These are phyloP conservation scores for Phyllostomus hastatus DNA, from an alignment of 2,113 vertebrate species.

Conservation along the genomic window DNA sequence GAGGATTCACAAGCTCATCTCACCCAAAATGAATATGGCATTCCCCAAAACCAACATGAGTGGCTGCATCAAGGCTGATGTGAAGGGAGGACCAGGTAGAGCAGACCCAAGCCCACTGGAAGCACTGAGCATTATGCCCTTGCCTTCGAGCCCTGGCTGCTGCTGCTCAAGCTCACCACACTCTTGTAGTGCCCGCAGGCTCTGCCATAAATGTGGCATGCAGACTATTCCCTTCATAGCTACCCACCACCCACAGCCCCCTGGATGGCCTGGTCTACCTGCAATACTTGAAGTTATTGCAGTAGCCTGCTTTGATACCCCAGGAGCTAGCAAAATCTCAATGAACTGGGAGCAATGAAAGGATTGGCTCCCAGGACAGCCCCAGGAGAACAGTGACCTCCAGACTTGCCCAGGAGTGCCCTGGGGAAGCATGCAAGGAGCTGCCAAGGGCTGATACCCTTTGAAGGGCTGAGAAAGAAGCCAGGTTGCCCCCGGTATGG, in stretches of 20 bases:
- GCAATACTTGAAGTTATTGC: slow-evolving; percentile 89
- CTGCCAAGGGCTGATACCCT: slow-evolving; percentile 76
- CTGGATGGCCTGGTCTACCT: slow-evolving; percentile 90
- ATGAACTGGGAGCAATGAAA: slow-evolving; percentile 86
- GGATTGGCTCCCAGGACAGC: slow-evolving; percentile 78
- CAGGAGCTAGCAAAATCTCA: slow-evolving; percentile 84
- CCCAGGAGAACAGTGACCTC: neutral
- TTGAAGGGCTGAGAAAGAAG: slow-evolving; percentile 79
- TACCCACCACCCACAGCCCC: slow-evolving; percentile 87
- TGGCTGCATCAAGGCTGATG: slow-evolving; percentile 76
- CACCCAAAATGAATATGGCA: slow-evolving; percentile 89
- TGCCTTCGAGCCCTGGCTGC: neutral
- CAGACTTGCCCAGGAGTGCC: slow-evolving; percentile 73
- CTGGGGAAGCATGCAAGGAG: slow-evolving; percentile 81
- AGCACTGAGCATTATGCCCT: slow-evolving; percentile 79
- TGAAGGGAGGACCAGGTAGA: slow-evolving; percentile 82
- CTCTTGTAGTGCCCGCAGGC: slow-evolving; percentile 88
- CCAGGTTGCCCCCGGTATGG: neutral
- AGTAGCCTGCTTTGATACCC: slow-evolving; percentile 81
- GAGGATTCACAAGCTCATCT: slow-evolving; percentile 79
- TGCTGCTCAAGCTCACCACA: slow-evolving; percentile 82
- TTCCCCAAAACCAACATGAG: slow-evolving; percentile 68
- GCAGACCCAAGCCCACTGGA: slow-evolving; percentile 76
- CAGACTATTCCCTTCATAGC: slow-evolving; percentile 85
- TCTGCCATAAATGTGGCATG: slow-evolving; percentile 80